Evolutionary conservation across 2,888 invertebrate genomes (phyloP), one percentile per base, ranked within the genome.

Genomic region (Lydus trimaculatus): DNA sequence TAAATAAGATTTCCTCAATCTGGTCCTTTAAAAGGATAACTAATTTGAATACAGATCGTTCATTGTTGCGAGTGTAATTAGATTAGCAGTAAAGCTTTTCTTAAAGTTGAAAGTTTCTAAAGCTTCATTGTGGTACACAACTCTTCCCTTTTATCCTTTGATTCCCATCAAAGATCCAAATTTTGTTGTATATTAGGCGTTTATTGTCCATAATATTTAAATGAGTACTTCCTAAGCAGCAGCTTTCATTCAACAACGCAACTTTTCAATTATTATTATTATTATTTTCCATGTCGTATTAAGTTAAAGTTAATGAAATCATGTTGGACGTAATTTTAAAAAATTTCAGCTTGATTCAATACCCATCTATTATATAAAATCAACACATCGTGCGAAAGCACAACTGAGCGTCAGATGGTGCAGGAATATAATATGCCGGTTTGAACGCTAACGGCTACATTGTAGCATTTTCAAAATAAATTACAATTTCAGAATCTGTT

Each of bases 311-410:
- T 36, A 36, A 36, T 36, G 36, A 36, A 36, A 15, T 31, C 61
- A n/a, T 17, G 9, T 61, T 31, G 31, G 28, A 13, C 28, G 28
- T 17, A 61, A 9, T 61, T 36, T 25, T n/a, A 17, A 17, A n/a
- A 61, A 36, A 36, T 36, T 36, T 61, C 25, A 36, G n/a, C 36
- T 28, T 25, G 25, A 61, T 61, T 13, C 28, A 25, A 65, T 60
- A 73, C 66, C 70, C 69, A 73, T 69, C 75, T 76, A 78, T 76
- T 76, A 77, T 77, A 78, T 75, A 81, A 79, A 78, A 81, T 79
- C 78, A 81, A 82, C 82, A 81, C 71, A 76, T 81, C 82, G 81
- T 82, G 82, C 75, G 82, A 82, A 81, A 81, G 74, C 79, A 80
- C 74, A 81, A 80, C 80, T 69, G 76, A 75, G 73, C 77, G 76